Base-by-base conservation (phyloP, 2,113 vertebrate genomes). In the Athene noctua region DNA sequence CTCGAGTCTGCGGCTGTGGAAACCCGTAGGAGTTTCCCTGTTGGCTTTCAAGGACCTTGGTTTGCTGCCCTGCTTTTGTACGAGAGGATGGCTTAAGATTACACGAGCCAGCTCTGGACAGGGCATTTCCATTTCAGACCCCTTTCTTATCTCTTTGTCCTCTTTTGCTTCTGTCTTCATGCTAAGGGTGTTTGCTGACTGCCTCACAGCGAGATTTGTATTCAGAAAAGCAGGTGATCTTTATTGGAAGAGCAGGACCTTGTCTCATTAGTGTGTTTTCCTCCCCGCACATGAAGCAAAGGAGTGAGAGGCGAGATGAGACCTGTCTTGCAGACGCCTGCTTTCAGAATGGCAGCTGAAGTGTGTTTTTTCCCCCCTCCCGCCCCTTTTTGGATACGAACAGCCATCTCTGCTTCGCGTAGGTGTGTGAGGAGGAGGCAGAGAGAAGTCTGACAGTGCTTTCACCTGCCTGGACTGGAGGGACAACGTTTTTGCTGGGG, bases 151-250 rank as follows among this genome's bases (percentile, higher is more conserved):
- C 13, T 22, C 61, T 59, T 25, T 13, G 21, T 54, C 42, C 47
- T 63, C 34, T 66, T 89, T 29, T 20, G 32, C 40, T 66, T 15
- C 29, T n/a, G 9, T 26, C 34, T 77, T n/a, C 0, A 0, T 15
- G 20, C 59, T 27, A 3, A n/a, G 26, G 23, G 18, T 74, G 73
- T 72, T 82, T 26, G 34, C 74, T 32, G 32, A 13, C 73, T 70
- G 13, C 58, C 70, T 74, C 0, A 0, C 5, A 17, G 51, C 0
- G 5, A 18, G 67, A 21, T 79, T 67, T 59, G 38, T 21, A 6
- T 66, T 79, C 11, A 7, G 32, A 19, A n/a, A 34, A 80, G 62
- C 47, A 26, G 87, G 20, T 18, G 80, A 66, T 68, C 30, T 52
- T 23, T 8, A 17, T 36, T 0, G 1, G 58, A 58, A 87, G 74